A percentile compares a stretch with the other conserved stretches of the same genome.
Evolutionary conservation across 1,140 invertebrate species (phyloP).

Genomic region (Periplaneta americana): DNA sequence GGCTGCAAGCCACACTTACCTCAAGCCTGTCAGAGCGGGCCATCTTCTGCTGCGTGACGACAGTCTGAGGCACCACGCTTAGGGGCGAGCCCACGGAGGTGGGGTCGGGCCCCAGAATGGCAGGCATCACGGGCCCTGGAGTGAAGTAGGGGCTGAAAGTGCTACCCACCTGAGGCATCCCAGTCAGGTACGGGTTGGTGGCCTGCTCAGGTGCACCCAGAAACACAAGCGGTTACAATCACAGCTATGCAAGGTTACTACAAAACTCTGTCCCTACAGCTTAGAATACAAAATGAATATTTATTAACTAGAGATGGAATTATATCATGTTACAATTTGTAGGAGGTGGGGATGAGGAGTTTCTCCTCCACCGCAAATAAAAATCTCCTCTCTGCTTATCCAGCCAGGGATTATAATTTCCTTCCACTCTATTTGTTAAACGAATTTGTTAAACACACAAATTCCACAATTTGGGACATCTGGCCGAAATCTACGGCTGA

Average conservation of each 20-base stretch:
- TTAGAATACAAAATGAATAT: too few species aligned
- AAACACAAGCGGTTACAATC: neutral
- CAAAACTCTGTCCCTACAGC: too few species aligned
- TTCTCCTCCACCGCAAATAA: too few species aligned
- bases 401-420: too few species aligned
- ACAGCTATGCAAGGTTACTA: neutral
- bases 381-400: too few species aligned
- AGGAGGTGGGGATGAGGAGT: too few species aligned
- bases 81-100: constrained; percentile 53
- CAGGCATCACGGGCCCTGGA: constrained; percentile 78
- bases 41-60: constrained; percentile 84
- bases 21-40: constrained; percentile 91
- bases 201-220: constrained; percentile 49
- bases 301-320: too few species aligned
- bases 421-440: too few species aligned
- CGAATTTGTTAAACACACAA: too few species aligned
- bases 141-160: constrained; percentile 85
- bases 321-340: too few species aligned
- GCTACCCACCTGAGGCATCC: constrained; percentile 75
- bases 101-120: constrained; percentile 76
- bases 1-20: constrained; percentile 54
- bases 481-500: too few species aligned
- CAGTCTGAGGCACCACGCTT: constrained; percentile 72
- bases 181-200: constrained; percentile 82
- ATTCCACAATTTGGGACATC: too few species aligned